Percentiles rank a stretch among this genome's conserved stretches.
Conservation (phyloP, 2,888 invertebrate species). For the Trissolcus japonicus region DNA sequence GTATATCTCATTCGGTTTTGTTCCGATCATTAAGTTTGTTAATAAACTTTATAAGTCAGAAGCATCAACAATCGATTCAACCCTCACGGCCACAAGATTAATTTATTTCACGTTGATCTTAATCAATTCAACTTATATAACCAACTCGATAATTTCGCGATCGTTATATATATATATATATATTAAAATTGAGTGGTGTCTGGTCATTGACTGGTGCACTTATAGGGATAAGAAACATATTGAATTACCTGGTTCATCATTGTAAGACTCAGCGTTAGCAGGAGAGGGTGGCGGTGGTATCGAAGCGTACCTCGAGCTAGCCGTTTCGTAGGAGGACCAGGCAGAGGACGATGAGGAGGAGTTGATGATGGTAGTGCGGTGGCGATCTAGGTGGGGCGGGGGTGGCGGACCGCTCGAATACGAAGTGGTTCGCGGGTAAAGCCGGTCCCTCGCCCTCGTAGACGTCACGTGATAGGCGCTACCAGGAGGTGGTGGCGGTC, state of each 20-base stretch:
- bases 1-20: too few relatives aligned
- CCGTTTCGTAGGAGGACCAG: conserved; percentile 71
- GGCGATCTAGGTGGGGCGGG: conserved; percentile 74
- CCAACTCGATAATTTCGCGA: too few relatives aligned
- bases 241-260: conserved; percentile 68
- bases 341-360: conserved; percentile 69
- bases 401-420: conserved; percentile 74
- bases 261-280: conserved; percentile 70
- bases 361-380: conserved; percentile 64
- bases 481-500: conserved; percentile 70
- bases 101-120: too few relatives aligned
- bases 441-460: conserved; percentile 74
- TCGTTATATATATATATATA: too few relatives aligned
- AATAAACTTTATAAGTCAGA: too few relatives aligned
- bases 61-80: too few relatives aligned
- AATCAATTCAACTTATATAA: too few relatives aligned
- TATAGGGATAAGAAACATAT: background rate
- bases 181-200: too few relatives aligned
- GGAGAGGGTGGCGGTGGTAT: conserved; percentile 72
- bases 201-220: too few relatives aligned
- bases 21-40: too few relatives aligned
- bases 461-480: conserved; percentile 74
- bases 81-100: too few relatives aligned
- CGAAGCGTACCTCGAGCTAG: conserved; percentile 70
- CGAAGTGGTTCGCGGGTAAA: conserved; percentile 71